Base-by-base conservation (phyloP, 2,888 invertebrate genomes). In the Corbicula japonica region DNA sequence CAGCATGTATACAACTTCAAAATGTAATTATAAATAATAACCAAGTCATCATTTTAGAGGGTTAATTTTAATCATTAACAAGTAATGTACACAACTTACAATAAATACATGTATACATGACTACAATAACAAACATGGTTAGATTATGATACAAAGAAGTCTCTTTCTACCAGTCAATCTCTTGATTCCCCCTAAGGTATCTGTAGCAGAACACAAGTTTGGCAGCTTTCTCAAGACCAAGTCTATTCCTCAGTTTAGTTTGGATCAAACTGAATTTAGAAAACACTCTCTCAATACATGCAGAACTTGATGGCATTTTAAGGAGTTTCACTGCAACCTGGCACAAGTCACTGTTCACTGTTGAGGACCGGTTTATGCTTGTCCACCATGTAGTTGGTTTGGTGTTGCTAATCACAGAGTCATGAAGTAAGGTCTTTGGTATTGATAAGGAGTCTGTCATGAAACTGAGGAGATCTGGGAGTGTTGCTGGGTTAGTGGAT, bases 151-250 rank as follows among this genome's bases (percentile, higher is more conserved):
- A 44, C 21, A 21, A 44, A 12, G 41, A 38, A 12, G 41, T 38
- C 8, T 38, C 41, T 12, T 8, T 38, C 41, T 38, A 76, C 73
- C 73, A 80, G 63, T 76, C 80, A 35, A 76, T 23, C 1, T 69
- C 73, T 35, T 60, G 70, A n/a, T 44, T 65, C 5, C 76, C 73
- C 23, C 80, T 60, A 0, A 76, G 56, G 28, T 58, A 54, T 10
- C 73, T 21, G 48, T 80, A 76, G 44, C 80, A 76, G 21, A 76
- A 69, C 35, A 80, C 76, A 21, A 80, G 56, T 54, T 80, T 80
- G n/a, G 32, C 72, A 50, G 63, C 48, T 35, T 66, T 73, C 12
- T 72, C 46, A 15, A 74, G 5, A 1, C 76, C 76, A 21, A 73
- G 66, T 61, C 54, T 68, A 56, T 80, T 80, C 34, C 80, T 38